Percentiles rank a stretch among this genome's conserved stretches.
These are phyloP conservation scores for Aporrectodea caliginosa DNA, from an alignment of 1,140 invertebrate species.

Conservation along the genomic window DNA sequence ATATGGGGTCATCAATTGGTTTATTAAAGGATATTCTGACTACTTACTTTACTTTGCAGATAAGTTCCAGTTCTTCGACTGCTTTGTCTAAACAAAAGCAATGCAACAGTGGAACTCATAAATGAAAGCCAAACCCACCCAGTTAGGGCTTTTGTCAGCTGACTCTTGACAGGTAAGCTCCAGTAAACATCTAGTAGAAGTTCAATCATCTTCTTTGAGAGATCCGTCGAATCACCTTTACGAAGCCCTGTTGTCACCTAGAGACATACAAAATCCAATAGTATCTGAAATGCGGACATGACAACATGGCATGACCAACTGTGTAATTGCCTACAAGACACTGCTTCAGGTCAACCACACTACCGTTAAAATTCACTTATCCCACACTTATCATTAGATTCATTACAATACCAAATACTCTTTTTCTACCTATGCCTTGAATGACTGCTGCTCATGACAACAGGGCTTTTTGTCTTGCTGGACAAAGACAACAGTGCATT, in stretches of 20 bases:
- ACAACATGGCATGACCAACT: background rate
- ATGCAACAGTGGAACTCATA: background rate
- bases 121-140: background rate
- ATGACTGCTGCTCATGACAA: too few species aligned
- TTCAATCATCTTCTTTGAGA: background rate
- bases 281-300: background rate
- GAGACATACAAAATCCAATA: background rate
- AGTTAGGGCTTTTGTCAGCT: background rate
- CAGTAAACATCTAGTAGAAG: background rate
- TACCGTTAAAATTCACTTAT: background rate
- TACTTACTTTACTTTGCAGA: too few species aligned
- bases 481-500: too few species aligned
- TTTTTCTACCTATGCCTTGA: too few species aligned
- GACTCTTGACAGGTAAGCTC: background rate
- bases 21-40: background rate
- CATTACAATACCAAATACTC: too few species aligned
- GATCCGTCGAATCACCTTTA: background rate
- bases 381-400: background rate
- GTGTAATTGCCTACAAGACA: background rate
- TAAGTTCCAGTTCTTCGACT: background rate
- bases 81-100: background rate
- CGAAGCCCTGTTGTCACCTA: background rate
- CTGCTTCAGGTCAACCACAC: background rate
- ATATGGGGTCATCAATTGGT: background rate
- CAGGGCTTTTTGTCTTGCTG: too few species aligned